Evolutionary conservation across 2,888 invertebrate species (phyloP), one percentile per base, ranked within the genome.

Genomic region (Erebia epiphron): DNA sequence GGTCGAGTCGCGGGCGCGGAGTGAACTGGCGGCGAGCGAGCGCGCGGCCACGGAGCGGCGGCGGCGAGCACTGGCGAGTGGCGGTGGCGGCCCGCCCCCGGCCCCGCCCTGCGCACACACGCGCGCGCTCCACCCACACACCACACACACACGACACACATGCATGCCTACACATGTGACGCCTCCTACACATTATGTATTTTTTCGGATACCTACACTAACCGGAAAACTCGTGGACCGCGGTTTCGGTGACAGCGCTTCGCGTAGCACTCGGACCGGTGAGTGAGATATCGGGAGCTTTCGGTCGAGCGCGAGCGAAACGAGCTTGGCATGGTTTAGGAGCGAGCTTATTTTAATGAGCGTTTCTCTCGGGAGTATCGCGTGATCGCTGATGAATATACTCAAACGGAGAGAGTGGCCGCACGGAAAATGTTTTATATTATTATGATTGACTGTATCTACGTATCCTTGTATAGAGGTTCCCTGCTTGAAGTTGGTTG

Each of bases 101-200:
- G 87, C 83, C 83, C 86, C 86, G 86, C 87, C 85, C 85, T 84
- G 81, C 83, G 79, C 82, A 77, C 84, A 80, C 86, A 81, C 85
- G 83, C 84, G 78, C 79, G 75, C 76, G 77, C 79, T 76, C 79
- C 75, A 74, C 75, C 66, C 41, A 46, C 61, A 18, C 80, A 75
- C 76, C 78, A 88, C 90, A 86, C 90, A 88, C 91, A 87, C 82
- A 79, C 58, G 79, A 86, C 89, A 89, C 90, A 87, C 86, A 89
- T 88, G 56, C 90, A 87, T 86, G 89, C 88, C 10, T 60, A 18
- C 62, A 89, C 82, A 89, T 86, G 90, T 89, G 90, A 91, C 92
- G 90, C 92, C 91, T 90, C 85, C 91, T 87, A 79, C 85, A 83
- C 85, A 77, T 78, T 88, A 91, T 87, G 80, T 89, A 87, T 87